phyloP scores from a whole-genome alignment of 2,797 vertebrate genomes.

The Naso thynnoides region DNA sequence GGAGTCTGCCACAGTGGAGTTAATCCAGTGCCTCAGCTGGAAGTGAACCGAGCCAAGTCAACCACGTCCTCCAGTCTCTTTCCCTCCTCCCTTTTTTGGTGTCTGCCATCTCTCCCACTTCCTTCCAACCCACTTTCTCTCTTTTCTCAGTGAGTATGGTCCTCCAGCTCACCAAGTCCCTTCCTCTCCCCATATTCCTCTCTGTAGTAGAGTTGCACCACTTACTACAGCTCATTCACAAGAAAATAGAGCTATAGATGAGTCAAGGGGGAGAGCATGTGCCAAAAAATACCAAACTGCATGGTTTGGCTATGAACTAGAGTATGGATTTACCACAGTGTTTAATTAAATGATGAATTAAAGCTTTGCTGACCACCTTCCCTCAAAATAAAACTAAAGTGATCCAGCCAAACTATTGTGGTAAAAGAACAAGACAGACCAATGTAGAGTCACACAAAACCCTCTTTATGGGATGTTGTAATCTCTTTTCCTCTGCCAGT shows the following conservation, averaged over 20 bases:
- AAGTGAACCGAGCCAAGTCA: slow-evolving; percentile 47
- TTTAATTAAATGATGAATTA: slow-evolving; percentile 22
- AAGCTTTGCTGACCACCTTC: slow-evolving; percentile 14
- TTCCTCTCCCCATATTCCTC: neutral
- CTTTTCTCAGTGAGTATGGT: slow-evolving; percentile 7
- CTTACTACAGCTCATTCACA: slow-evolving; percentile 41
- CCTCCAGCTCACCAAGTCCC: slow-evolving; percentile 3
- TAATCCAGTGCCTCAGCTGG: slow-evolving; percentile 63
- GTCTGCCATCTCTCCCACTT: slow-evolving; percentile 39
- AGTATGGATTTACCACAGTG: neutral
- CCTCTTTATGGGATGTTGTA: slow-evolving; percentile 13
- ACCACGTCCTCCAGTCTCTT: slow-evolving; percentile 30
- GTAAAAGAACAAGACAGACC: slow-evolving; percentile 15
- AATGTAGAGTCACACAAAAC: slow-evolving; percentile 5
- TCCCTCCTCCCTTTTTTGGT: slow-evolving; percentile 17
- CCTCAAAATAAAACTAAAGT: neutral
- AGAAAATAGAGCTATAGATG: slow-evolving; percentile 17
- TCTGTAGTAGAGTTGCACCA: neutral
- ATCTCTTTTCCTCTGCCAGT: slow-evolving; percentile 25
- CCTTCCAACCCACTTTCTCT: slow-evolving; percentile 24
- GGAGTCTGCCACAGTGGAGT: slow-evolving; percentile 46
- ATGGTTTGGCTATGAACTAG: slow-evolving; percentile 6
- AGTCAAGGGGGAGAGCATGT: slow-evolving; percentile 20
- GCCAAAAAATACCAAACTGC: slow-evolving; percentile 37
- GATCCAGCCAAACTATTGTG: slow-evolving; percentile 7